phyloP scores from a whole-genome alignment of 1,140 invertebrate species.

The Drosophila insularis region DNA sequence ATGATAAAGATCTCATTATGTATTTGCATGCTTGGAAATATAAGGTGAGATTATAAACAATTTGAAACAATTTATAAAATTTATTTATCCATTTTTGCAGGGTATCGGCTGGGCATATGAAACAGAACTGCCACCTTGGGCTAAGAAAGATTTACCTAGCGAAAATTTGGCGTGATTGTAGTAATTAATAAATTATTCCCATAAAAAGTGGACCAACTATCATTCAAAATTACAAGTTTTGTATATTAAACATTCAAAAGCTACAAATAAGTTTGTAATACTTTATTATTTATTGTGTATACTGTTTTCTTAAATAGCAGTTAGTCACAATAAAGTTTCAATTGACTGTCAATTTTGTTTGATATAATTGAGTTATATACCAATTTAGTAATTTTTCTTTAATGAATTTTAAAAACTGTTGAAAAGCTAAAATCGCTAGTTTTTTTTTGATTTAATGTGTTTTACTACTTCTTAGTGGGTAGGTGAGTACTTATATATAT shows the following conservation, averaged over 20 bases:
- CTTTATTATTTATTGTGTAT: neutral
- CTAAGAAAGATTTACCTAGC: slow-evolving; percentile 65
- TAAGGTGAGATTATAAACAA: slow-evolving; percentile 84
- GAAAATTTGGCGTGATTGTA: neutral
- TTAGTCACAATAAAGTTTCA: neutral
- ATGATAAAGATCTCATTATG: slow-evolving; percentile 95
- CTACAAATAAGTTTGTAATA: slow-evolving; percentile 1
- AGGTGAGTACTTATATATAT: neutral
- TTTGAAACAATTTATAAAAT: slow-evolving; percentile 2
- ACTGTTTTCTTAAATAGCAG: neutral
- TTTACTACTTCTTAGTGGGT: slow-evolving; percentile 4
- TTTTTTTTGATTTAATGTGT: neutral
- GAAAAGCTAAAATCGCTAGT: neutral
- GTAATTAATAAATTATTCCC: neutral
- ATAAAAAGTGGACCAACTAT: neutral
- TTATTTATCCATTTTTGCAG: slow-evolving; percentile 82
- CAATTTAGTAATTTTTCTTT: no score
- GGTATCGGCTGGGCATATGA: slow-evolving; percentile 95
- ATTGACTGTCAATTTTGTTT: neutral
- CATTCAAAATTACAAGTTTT: neutral
- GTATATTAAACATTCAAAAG: neutral
- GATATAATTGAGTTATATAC: no score
- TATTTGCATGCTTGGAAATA: slow-evolving; percentile 97
- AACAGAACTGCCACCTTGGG: slow-evolving; percentile 94
- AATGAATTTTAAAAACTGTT: neutral